Base-by-base conservation (phyloP, 53 echinoderm and acorn worm species). In the Hippasteria phrygiana region DNA sequence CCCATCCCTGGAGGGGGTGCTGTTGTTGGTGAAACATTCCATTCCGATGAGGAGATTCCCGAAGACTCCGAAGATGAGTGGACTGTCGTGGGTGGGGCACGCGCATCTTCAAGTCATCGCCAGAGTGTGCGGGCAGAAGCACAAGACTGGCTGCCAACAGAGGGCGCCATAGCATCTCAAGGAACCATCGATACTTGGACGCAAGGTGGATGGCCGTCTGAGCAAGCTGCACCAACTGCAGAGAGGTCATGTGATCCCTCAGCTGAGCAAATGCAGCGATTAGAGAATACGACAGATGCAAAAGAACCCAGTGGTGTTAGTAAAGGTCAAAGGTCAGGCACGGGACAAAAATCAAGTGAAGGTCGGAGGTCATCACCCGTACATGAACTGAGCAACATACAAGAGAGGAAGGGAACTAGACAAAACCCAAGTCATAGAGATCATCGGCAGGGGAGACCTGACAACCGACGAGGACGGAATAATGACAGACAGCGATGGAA, bases 281-380 rank as follows among this genome's bases (percentile, higher is more conserved):
- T 53, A 16, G 34, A n/a, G 33, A 50, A 76, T 51, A 76, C 50
- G 43, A 43, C 29, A 37, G 11, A 43, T 28, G n/a, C 53, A 1
- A 76, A 50, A 53, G 76, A 34, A 34, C 31, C 76, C 51, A 50
- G 76, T 53, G 76, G 33, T 8, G 17, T 33, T 8, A 29, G 31
- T 3, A 42, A 55, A 53, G 56, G 37, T 37, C 37, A 78, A 78
- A 78, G 35, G 38, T 35, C 78, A 22, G 53, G 53, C 50, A n/a
- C 29, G 17, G 81, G 28, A 29, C 81, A 64, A 31, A 63, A 38
- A 31, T 63, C 81, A 43, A 28, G 59, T 64, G 63, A 64, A 62
- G 81, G 43, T 81, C 81, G 45, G 28, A 81, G 81, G 11, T 65
- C 39, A 53, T 79, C 79, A 43, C 81, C 81, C 8, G 65, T 81